Evolutionary conservation across 1,140 invertebrate species (phyloP), one percentile per base, ranked within the genome.

Genomic region (Portunus trituberculatus): DNA sequence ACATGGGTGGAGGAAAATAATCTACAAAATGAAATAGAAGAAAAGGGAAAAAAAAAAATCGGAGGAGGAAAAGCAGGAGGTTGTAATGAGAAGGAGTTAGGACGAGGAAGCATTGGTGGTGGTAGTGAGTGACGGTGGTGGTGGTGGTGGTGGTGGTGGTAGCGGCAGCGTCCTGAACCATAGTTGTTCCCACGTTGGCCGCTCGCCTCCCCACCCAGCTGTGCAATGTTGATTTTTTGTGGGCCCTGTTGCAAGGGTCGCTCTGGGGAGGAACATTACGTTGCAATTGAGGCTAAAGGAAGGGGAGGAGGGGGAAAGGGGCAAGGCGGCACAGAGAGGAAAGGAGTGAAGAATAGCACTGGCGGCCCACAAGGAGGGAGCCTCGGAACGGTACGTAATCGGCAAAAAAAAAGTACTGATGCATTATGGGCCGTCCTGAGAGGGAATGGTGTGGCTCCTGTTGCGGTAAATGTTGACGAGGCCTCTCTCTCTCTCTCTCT

Each of bases 271-370:
- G 89, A 91, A 94, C 94, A 94, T 94, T 94, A 94, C 89, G 94
- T 94, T 94, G 94, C 94, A 94, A 94, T 94, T 94, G 94, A 94
- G 84, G 94, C 94, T 94, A 94, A 94, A 91, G 94, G 76, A 94
- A 39, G 89, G 45, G 88, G 25, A 28, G 67, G 32, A 84, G 93
- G 52, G 28, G 93, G 39, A 32, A 46, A 29, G 82, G n/a, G 67
- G 93, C 31, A 39, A 84, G 59, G 88, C n/a, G 67, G 82, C 67
- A 82, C 48, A 83, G 76, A 32, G 46, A 31, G 67, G 88, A 45
- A 46, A 46, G 59, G 45, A 91, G 88, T 28, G 39, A 84, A 48
- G 88, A 89, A 89, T 29, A 52, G 87, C 46, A 16, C 29, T 14
- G 29, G 31, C n/a, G 83, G 76, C 31, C 32, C 28, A 28, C 31